phyloP scores from a whole-genome alignment of 1,140 invertebrate species.

The Camponotus vicinus region DNA sequence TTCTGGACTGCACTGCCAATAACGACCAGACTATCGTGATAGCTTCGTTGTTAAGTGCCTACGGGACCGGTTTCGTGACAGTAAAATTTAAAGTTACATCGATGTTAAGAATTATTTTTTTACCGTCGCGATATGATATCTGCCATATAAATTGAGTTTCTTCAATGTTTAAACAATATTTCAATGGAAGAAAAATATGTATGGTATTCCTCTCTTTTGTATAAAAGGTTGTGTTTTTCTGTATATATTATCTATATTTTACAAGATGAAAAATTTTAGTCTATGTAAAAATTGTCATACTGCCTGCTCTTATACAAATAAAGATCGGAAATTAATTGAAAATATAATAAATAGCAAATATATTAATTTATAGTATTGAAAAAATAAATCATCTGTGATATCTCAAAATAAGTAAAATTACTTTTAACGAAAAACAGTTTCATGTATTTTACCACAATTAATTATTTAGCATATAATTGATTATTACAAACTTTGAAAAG shows the following conservation, averaged over 20 bases:
- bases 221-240: not conserved
- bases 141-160: not conserved
- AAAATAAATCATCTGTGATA: not conserved
- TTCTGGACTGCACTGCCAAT: slow-evolving; percentile 38
- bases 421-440: not conserved
- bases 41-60: slow-evolving; percentile 13
- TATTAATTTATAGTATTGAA: not conserved
- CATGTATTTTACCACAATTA: not conserved
- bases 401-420: not conserved
- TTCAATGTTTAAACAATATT: not conserved
- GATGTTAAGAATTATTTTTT: not conserved
- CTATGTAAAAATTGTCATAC: not conserved
- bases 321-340: not conserved
- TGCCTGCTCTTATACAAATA: not conserved
- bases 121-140: not conserved
- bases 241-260: not conserved
- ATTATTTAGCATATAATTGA: not conserved
- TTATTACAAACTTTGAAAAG: not conserved
- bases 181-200: not conserved
- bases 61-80: slow-evolving; percentile 4
- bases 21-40: slow-evolving; percentile 39
- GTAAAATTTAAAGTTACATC: slow-evolving; percentile 8
- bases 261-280: no score
- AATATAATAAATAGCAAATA: not conserved
- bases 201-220: not conserved